Conservation (phyloP, 2,888 invertebrate genomes). For the Sarcophaga carnaria region DNA sequence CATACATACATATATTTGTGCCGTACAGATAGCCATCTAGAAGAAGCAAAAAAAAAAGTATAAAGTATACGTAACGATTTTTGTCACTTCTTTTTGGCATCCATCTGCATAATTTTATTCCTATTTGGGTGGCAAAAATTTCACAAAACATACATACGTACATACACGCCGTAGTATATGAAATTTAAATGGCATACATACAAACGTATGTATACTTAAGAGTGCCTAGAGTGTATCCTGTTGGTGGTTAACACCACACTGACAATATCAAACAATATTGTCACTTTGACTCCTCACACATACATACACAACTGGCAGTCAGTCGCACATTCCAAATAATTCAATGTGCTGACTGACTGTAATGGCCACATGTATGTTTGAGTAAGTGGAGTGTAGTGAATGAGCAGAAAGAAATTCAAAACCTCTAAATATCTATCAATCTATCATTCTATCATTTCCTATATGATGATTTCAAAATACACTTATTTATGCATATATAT, state of each 20-base stretch:
- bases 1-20: not conserved
- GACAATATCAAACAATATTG: constrained; percentile 74
- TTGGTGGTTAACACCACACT: constrained; percentile 35
- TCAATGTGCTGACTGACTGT: not conserved
- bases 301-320: not conserved
- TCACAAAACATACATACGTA: constrained; percentile 18
- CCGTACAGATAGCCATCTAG: not conserved
- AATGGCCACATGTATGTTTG: not conserved
- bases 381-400: not conserved
- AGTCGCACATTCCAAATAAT: not conserved
- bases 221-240: constrained; percentile 11
- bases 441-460: constrained; percentile 33
- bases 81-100: constrained; percentile 67
- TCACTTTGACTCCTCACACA: constrained; percentile 47
- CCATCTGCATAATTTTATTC: constrained; percentile 68
- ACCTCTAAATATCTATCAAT: constrained; percentile 65
- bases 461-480: constrained; percentile 26
- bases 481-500: constrained; percentile 46
- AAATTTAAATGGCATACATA: constrained; percentile 25
- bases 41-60: not conserved
- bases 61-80: constrained; percentile 61
- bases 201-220: not conserved
- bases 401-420: constrained; percentile 34
- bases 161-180: constrained; percentile 25
- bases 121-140: constrained; percentile 66